Evolutionary conservation across 2,888 invertebrate species (phyloP), one percentile per base, ranked within the genome.

Genomic region (Rhaphigaster nebulosa): DNA sequence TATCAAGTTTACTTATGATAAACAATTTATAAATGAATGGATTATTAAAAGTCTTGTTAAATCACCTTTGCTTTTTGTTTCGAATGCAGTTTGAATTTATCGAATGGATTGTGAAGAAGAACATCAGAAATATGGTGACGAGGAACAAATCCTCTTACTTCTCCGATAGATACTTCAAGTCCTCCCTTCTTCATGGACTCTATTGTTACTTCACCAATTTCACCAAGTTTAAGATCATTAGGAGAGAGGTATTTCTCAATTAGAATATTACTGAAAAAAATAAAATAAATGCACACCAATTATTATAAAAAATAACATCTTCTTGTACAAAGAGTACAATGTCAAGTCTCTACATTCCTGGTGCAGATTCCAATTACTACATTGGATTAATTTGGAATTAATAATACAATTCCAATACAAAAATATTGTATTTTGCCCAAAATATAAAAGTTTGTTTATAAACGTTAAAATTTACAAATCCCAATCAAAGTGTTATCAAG

Each of bases 61-160:
- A 96, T 95, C 0, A 95, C 96, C n/a, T 94, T 94, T 23, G 96
- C 93, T 54, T 93, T 93, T 88, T 95, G 94, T 0, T 95, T 96
- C 0, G 94, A 90, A 13, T 56, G 50, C 2, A 87, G 94, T 93
- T 94, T 95, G 92, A 94, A 95, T 92, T 95, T 95, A 91, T 94
- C 95, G 90, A 95, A 95, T 0, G 93, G 93, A 91, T 93, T 93
- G 0, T 94, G 92, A 23, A 95, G 93, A 0, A 94, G 94, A 0
- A 94, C 93, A 92, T 95, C 95, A 0, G 95, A 94, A 91, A 96
- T 93, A 93, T 54, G 93, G 92, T 26, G 93, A 92, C 1, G 93
- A 91, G 93, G 91, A 34, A 94, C 92, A 38, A 92, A 92, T 15
- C 94, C 94, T 54, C 70, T 90, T 6, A 92, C 91, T n/a, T 91